Base-by-base conservation (phyloP, 2,888 invertebrate genomes). In the Leptopilina drosophilae region DNA sequence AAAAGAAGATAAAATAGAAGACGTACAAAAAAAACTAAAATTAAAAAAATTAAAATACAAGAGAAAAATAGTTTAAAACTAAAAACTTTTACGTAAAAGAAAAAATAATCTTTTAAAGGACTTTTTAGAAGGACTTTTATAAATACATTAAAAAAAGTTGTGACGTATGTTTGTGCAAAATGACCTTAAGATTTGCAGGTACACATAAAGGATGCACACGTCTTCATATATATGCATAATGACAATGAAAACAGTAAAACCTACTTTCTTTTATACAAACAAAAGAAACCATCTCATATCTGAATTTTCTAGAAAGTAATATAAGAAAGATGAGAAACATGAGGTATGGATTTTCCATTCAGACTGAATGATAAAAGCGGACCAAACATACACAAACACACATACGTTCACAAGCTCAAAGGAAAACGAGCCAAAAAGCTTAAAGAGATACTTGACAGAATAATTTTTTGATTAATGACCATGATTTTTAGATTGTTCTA, bases 301-400 rank as follows among this genome's bases (percentile, higher is more conserved):
- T 67, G 49, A 46, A 67, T 46, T 46, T 67, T 46, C 46, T 76
- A 49, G 42, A 78, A 40, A 76, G 15, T 26, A 67, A 64, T 15
- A 59, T 53, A 14, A 11, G 56, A 75, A 56, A 59, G 56, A 62
- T 40, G 46, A 11, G 56, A 75, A 56, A 59, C 42, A 62, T 40
- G 46, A 69, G 5, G 62, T 49, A 11, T 49, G 15, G 20, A 59
- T 14, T 59, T 12, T 62, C 62, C 5, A 64, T 42, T 56, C 4
- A n/a, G 26, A 59, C 26, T 20, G 26, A 69, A 53, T 26, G 49
- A 20, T 49, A 12, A 49, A 42, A 8, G 4, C 8, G n/a, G 11
- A 9, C n/a, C 42, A 67, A 15, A 40, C 42, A 46, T 6, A 26
- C 12, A 4, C 3, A 42, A 5, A 46, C 8, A 11, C 42, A 66